Base-by-base conservation (phyloP, 2,888 invertebrate species). In the Chaetogeoica ovagalla region DNA sequence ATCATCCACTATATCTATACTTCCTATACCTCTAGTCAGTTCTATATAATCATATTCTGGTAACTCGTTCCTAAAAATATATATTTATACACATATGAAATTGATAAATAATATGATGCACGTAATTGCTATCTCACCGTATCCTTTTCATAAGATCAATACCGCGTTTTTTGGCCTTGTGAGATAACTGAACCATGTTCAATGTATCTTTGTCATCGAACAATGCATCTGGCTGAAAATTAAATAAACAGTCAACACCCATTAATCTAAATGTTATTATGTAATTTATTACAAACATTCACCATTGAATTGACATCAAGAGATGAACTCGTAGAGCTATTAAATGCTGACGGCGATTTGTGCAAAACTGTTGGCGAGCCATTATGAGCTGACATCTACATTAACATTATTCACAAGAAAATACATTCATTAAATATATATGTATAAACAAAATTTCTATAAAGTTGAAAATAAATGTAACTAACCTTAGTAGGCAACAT, bases 261-360 rank as follows among this genome's bases (percentile, higher is more conserved):
- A 23, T 59, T 60, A 21, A 63, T 23, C 19, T 0, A 63, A 23
- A 65, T 62, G 13, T 79, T 63, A 39, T 39, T 39, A 43, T 5
- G 43, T 9, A 43, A 43, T 43, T 43, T 43, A 9, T 21, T 39
- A n/a, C 63, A 11, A 21, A 0, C 13, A 6, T 65, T 57, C 66
- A 79, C 79, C 68, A 72, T 72, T n/a, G 70, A 81, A 71, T 73
- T 83, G 48, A 83, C 83, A 43, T 83, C 83, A 30, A 83, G 82
- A 43, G 79, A 79, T 13, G 79, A 79, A 57, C 79, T 79, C 3
- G 79, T 79, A 43, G 79, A 79, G 30, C 79, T 79, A 79, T 79
- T 71, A 71, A 79, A 79, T 39, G 71, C 70, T 15, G 79, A 63
- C 37, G 65, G 4, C 11, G 77, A 77, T 77, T 77, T 77, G n/a